These are phyloP conservation scores for Gryllus longicercus DNA, from an alignment of 2,888 invertebrate species.

Conservation along the genomic window DNA sequence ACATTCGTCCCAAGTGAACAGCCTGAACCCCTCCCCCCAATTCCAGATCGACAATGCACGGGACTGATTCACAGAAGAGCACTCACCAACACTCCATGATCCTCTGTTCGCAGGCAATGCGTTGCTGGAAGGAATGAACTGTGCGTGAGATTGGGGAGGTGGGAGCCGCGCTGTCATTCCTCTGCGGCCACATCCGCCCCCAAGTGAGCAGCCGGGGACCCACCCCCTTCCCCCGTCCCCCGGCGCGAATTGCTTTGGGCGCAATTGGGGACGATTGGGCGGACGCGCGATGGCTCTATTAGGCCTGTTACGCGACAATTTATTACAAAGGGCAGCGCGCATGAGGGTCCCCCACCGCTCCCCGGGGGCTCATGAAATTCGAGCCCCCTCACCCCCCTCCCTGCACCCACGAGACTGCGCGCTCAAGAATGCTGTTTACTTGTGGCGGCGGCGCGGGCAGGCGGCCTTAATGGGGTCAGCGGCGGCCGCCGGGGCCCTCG, in stretches of 20 bases:
- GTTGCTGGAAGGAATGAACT: too few species aligned
- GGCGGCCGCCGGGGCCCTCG: too few species aligned
- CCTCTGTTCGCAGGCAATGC: too few species aligned
- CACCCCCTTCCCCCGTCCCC: background rate
- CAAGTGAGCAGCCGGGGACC: background rate
- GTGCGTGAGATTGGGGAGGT: too few species aligned
- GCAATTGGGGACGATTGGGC: background rate
- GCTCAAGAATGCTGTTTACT: background rate
- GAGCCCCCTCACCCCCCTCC: background rate
- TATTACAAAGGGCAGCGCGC: constrained; percentile 10
- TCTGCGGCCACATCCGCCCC: background rate
- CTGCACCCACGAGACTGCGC: background rate
- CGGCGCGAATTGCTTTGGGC: background rate
- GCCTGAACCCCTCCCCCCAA: background rate
- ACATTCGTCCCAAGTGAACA: background rate
- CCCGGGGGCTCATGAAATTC: constrained; percentile 3
- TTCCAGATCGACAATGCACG: too few species aligned
- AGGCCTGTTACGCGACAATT: constrained; percentile 17
- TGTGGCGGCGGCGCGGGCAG: background rate
- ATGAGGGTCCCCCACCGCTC: constrained; percentile 11
- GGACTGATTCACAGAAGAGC: too few species aligned
- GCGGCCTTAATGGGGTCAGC: too few species aligned
- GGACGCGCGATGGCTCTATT: background rate
- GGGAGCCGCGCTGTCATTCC: background rate
- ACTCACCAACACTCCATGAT: too few species aligned